Evolutionary conservation across 1,140 invertebrate genomes (phyloP), one percentile per base, ranked within the genome.

Genomic region (Drosophila sechellia): DNA sequence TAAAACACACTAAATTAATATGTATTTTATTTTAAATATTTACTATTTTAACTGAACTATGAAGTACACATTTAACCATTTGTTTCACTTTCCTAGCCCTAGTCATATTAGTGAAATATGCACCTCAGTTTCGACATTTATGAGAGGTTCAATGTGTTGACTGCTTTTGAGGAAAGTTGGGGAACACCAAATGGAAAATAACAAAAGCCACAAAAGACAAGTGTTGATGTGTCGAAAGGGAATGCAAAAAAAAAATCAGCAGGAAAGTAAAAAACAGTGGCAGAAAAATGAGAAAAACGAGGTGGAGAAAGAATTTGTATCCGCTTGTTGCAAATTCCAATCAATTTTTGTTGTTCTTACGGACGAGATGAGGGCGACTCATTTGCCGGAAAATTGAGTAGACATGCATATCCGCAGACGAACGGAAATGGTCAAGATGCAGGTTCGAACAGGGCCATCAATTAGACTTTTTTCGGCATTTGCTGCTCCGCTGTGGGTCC

Each of bases 361-460:
- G 64, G 64, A 60, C 40, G 59, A 59, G 54, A 59, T 70, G 73
- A 59, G 64, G 63, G 56, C 50, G 64, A 80, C 68, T 90, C 77
- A 89, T 89, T 89, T 89, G 80, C 78, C 66, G 87, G 74, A 90
- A 90, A 90, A 90, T 91, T 91, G 89, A 85, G 75, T 74, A 89
- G 87, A 90, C 84, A 81, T 86, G 81, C 74, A 90, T 66, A 79
- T 89, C 79, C 83, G 77, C 31, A 58, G 49, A 61, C 68, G 42
- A 64, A 70, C 71, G 85, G 81, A 90, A 79, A 76, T 86, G 87
- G 87, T 81, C 89, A 90, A 90, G 87, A 90, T 91, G 87, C 60
- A 78, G 69, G 48, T 42, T 35, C 50, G 46, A 61, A 57, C 60
- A 71, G 68, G 60, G 53, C 58, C 60, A 75, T 89, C 80, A 89